Conservation (phyloP, 2,797 vertebrate species). For the Danio tinwini region DNA sequence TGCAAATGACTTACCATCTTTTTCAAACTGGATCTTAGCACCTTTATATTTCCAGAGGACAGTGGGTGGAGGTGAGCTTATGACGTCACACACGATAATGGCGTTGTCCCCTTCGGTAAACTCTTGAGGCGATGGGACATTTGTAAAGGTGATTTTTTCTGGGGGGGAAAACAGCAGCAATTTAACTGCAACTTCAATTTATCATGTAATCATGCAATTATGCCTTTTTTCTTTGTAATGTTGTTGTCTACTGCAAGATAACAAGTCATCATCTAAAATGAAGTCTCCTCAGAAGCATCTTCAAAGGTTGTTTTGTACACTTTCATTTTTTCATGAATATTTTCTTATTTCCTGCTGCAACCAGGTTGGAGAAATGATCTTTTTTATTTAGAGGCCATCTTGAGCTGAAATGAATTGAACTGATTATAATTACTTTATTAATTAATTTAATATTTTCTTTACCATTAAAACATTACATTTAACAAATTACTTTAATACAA, state of each 20-base stretch:
- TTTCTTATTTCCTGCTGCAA: no score
- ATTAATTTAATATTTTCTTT: no score
- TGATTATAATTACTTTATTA: no score
- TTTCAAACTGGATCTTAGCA: conserved; percentile 88
- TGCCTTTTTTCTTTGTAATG: conserved; percentile 14
- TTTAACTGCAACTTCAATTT: neutral
- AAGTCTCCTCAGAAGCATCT: neutral
- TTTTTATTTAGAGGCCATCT: no score
- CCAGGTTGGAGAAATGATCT: no score
- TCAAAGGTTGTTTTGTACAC: neutral
- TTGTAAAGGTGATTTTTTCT: conserved; percentile 97
- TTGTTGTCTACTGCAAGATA: neutral
- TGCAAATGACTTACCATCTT: conserved; percentile 86
- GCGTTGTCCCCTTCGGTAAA: conserved; percentile 93
- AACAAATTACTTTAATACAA: no score
- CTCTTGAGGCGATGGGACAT: conserved; percentile 93
- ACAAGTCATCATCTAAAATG: neutral
- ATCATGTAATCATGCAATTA: neutral
- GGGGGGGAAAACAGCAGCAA: conserved; percentile 61
- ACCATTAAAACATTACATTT: no score
- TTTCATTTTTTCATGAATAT: no score
- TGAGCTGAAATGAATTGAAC: no score
- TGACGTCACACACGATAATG: conserved; percentile 90
- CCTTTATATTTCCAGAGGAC: conserved; percentile 96
- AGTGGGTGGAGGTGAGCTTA: conserved; percentile 90